A percentile compares a stretch with the other conserved stretches of the same genome.
Evolutionary conservation across 2,888 invertebrate species (phyloP).

Genomic region (Acleris cristana): DNA sequence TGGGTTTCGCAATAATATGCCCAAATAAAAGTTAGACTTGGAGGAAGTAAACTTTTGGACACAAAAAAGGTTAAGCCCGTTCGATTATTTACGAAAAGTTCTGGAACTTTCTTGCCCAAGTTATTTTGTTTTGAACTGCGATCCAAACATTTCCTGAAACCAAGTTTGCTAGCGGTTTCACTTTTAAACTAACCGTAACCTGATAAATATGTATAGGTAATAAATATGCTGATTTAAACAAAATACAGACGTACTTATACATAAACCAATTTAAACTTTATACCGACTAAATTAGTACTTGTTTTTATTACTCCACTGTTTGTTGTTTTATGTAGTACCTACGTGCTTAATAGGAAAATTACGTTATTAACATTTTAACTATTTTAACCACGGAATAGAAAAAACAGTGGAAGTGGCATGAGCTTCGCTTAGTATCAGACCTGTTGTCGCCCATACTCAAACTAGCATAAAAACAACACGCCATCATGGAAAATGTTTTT

Average conservation of each 20-base stretch:
- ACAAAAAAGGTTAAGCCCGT: slow-evolving; percentile 16
- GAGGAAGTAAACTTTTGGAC: slow-evolving; percentile 17
- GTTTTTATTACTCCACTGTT: no score
- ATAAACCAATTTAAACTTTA: background rate
- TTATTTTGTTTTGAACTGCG: slow-evolving; percentile 21
- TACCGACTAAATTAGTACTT: background rate
- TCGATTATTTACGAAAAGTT: slow-evolving; percentile 27
- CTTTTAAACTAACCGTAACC: background rate
- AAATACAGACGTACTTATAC: background rate
- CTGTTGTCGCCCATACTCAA: no score
- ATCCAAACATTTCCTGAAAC: slow-evolving; percentile 16
- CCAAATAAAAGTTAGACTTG: background rate
- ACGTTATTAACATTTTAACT: no score
- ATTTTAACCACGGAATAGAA: no score
- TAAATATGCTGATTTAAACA: background rate
- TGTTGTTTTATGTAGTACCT: no score
- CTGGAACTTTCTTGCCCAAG: background rate
- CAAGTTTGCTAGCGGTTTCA: background rate
- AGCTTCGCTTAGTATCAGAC: no score
- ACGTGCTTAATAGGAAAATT: no score
- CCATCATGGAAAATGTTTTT: no score
- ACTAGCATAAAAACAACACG: no score
- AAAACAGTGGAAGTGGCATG: no score
- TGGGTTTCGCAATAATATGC: background rate
- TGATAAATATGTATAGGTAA: slow-evolving; percentile 28